Conservation (phyloP, 2,797 vertebrate species). For the Poeciliopsis infans region DNA sequence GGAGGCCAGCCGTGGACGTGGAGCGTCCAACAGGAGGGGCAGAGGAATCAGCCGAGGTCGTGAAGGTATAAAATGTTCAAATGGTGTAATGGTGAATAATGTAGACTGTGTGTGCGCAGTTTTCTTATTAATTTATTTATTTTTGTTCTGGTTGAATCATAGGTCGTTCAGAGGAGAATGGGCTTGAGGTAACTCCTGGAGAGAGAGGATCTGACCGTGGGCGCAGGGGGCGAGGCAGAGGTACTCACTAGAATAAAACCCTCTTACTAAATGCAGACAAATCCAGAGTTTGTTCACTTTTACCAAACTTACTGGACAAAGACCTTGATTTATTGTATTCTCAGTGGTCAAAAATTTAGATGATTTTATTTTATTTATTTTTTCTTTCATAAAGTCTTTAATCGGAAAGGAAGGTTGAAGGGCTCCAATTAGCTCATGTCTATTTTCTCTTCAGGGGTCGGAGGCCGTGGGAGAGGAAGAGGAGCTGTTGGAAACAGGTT, state of each 20-base stretch:
- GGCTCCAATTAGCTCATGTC: neutral
- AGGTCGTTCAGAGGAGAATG: slow-evolving; percentile 93
- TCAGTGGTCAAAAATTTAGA: neutral
- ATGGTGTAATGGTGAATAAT: neutral
- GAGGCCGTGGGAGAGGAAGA: slow-evolving; percentile 88
- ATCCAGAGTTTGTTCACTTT: neutral
- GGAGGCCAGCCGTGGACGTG: slow-evolving; percentile 88
- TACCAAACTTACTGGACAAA: neutral
- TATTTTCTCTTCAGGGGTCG: slow-evolving; percentile 79
- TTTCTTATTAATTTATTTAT: neutral
- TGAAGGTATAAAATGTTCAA: slow-evolving; percentile 82
- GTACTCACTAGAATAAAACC: slow-evolving; percentile 67
- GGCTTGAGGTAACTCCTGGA: slow-evolving; percentile 87
- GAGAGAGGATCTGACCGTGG: slow-evolving; percentile 90
- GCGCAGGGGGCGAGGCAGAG: slow-evolving; percentile 89
- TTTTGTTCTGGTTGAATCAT: slow-evolving; percentile 35
- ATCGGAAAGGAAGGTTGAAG: neutral
- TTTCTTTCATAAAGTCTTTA: neutral
- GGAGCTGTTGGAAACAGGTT: slow-evolving; percentile 88
- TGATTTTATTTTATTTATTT: neutral
- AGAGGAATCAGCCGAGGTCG: slow-evolving; percentile 87
- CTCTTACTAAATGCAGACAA: neutral
- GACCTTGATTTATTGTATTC: neutral
- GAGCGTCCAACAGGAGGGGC: slow-evolving; percentile 86
- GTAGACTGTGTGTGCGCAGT: neutral